Percentiles rank a stretch among this genome's conserved stretches.
phyloP scores from a whole-genome alignment of 2,113 vertebrate genomes.

The Clarias batrachus region DNA sequence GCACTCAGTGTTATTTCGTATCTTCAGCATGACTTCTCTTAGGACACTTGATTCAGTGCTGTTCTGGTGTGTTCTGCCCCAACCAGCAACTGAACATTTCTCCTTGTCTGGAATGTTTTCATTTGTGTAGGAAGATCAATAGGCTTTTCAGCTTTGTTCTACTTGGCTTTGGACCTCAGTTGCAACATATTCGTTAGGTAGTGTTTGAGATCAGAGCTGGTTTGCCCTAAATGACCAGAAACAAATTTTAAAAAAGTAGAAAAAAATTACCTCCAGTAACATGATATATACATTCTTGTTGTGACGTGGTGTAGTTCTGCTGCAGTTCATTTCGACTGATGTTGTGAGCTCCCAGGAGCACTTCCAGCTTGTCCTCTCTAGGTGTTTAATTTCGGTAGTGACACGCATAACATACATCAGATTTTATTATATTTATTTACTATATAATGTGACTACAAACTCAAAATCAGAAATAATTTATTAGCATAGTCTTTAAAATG shows the following conservation, averaged over 20 bases:
- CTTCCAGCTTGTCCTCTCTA: background rate
- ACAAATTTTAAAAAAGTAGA: background rate
- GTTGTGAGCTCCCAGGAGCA: conserved; percentile 53
- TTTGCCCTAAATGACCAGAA: background rate
- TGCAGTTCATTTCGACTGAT: background rate
- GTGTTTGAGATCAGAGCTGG: background rate
- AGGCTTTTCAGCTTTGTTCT: conserved; percentile 26
- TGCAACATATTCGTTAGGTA: conserved; percentile 24
- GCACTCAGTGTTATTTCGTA: conserved; percentile 31
- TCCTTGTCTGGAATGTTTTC: background rate
- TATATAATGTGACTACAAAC: background rate
- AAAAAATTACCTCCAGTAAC: conserved; percentile 47
- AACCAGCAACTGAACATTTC: conserved; percentile 45
- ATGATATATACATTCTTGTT: conserved; percentile 20
- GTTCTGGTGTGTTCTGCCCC: conserved; percentile 11
- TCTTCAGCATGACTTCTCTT: conserved; percentile 26
- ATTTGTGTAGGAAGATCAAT: conserved; percentile 27
- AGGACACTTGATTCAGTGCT: conserved; percentile 20
- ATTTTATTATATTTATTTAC: too few relatives aligned
- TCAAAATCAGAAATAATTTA: background rate
- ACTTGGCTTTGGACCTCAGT: conserved; percentile 36
- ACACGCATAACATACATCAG: background rate
- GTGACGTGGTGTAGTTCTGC: conserved; percentile 24
- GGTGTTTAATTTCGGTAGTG: background rate
- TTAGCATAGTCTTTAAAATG: background rate